phyloP scores from a whole-genome alignment of 1,140 invertebrate species.

The Drosophila asahinai region DNA sequence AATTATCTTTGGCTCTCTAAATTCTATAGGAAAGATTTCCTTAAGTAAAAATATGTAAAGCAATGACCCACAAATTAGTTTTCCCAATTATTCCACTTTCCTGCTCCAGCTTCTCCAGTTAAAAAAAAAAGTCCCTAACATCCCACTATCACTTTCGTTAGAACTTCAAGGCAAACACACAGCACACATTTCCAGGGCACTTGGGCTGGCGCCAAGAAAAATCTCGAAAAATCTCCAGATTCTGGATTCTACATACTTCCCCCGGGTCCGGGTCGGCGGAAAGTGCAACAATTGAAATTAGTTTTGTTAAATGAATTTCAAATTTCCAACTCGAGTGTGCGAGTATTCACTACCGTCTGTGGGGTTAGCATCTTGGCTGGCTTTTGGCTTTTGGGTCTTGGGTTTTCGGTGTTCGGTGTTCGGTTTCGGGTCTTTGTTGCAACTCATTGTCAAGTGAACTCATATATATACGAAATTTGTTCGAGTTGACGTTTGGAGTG shows the following conservation, averaged over 20 bases:
- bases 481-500: conserved; percentile 81
- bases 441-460: conserved; percentile 84
- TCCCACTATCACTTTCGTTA: conserved; percentile 71
- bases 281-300: conserved; percentile 83
- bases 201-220: conserved; percentile 76
- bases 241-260: conserved; percentile 41
- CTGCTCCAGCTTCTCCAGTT: neutral
- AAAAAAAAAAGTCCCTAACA: neutral
- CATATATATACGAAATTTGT: conserved; percentile 67
- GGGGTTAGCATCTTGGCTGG: conserved; percentile 45
- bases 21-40: neutral
- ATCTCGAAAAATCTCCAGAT: conserved; percentile 55
- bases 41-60: neutral
- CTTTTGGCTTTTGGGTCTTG: conserved; percentile 29
- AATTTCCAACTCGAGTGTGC: conserved; percentile 64
- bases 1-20: neutral
- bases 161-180: conserved; percentile 27
- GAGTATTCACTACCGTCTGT: conserved; percentile 71
- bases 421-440: conserved; percentile 70
- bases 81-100: neutral
- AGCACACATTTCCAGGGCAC: conserved; percentile 54
- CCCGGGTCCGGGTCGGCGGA: conserved; percentile 26
- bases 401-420: neutral
- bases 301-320: conserved; percentile 81
- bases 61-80: conserved; percentile 13